Conservation (phyloP, 2,797 vertebrate genomes). For the Margarornis squamiger region DNA sequence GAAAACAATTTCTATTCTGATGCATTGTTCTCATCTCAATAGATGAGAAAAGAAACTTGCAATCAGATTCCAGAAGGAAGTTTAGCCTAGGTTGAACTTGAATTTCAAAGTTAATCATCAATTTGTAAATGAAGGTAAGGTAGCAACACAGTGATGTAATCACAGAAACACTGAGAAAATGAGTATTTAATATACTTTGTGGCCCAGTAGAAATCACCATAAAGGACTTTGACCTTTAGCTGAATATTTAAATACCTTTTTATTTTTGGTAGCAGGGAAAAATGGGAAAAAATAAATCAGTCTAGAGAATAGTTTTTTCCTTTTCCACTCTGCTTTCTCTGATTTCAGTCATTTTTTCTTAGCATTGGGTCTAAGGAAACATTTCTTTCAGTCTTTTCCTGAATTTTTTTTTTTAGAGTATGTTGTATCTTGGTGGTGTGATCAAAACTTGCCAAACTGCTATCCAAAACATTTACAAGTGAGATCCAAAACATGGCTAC, state of each 20-base stretch:
- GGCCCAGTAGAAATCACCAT: neutral
- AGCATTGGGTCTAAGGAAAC: neutral
- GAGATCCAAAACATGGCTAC: neutral
- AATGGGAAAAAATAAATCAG: neutral
- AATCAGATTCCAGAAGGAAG: neutral
- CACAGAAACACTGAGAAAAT: neutral
- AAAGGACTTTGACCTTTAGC: neutral
- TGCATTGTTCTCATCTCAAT: neutral
- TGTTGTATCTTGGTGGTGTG: neutral
- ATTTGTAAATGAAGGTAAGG: neutral
- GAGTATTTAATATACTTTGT: neutral
- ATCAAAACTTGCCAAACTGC: neutral
- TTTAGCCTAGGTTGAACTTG: neutral
- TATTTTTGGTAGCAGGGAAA: neutral
- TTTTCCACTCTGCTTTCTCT: neutral
- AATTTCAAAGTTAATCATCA: neutral
- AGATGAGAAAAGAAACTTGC: neutral
- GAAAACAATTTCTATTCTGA: neutral
- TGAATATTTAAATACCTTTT: neutral
- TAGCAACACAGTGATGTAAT: neutral
- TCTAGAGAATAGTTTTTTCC: neutral
- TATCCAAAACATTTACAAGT: neutral
- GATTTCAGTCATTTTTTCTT: neutral
- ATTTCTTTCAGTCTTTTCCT: neutral
- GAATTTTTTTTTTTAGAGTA: neutral